Conservation (phyloP, 2,888 invertebrate genomes). For the Scelioninae gen. 2 region DNA sequence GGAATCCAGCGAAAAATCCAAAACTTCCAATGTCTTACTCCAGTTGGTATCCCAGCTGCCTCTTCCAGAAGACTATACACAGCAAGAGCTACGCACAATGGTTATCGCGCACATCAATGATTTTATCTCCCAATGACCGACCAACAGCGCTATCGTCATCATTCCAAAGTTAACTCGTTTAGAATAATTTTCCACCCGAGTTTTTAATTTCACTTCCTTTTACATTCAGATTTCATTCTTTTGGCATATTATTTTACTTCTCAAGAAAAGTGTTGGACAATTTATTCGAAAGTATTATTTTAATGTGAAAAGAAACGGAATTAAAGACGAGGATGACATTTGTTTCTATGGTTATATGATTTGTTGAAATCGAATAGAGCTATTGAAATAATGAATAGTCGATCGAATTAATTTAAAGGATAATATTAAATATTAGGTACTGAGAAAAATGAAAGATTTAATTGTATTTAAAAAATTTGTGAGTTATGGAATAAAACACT, state of each 20-base stretch:
- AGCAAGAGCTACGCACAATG: constrained; percentile 75
- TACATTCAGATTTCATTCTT: neutral
- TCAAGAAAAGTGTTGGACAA: too few species aligned
- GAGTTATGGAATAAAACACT: neutral
- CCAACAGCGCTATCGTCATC: neutral
- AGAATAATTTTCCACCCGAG: neutral
- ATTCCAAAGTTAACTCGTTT: constrained; percentile 8
- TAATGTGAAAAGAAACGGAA: too few species aligned
- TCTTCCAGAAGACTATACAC: constrained; percentile 79
- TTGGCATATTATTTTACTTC: too few species aligned
- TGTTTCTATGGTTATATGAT: too few species aligned
- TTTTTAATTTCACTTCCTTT: neutral
- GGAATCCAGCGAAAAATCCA: constrained; percentile 68
- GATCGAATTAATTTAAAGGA: neutral
- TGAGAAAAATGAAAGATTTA: neutral
- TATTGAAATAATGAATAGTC: neutral
- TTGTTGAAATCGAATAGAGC: neutral
- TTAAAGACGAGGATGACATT: neutral
- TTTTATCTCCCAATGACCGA: constrained; percentile 15
- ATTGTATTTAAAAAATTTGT: neutral
- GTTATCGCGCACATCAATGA: constrained; percentile 54
- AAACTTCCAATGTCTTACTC: constrained; percentile 72
- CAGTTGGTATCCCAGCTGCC: constrained; percentile 77
- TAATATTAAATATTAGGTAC: neutral
- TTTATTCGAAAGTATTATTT: too few species aligned